Evolutionary conservation across 2,797 vertebrate species (phyloP).

Genomic region (Onychomys leucogaster): DNA sequence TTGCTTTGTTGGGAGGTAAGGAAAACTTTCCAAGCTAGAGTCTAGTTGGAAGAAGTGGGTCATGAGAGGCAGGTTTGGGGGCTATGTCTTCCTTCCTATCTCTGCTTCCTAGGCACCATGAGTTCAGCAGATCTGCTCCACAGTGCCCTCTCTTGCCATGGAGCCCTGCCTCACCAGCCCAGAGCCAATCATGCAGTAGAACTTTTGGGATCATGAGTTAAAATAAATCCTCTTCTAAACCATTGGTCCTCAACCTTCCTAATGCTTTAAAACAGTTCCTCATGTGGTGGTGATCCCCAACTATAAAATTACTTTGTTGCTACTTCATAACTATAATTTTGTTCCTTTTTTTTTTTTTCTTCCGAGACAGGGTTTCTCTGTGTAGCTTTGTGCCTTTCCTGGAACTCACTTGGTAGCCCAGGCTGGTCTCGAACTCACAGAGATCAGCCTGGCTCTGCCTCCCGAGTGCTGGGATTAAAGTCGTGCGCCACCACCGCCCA

Average conservation of each 20-base stretch:
- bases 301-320: background rate
- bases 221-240: background rate
- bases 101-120: background rate
- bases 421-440: no score
- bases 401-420: no score
- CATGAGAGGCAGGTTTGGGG: background rate
- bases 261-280: background rate
- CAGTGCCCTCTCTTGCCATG: background rate
- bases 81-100: background rate
- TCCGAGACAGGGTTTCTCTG: no score
- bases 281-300: background rate
- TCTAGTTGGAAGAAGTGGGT: background rate
- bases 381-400: no score
- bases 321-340: background rate
- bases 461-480: no score
- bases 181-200: background rate
- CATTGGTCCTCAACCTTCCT: background rate
- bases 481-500: no score
- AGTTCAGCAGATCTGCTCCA: background rate
- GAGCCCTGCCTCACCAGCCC: background rate
- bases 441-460: no score
- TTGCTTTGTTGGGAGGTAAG: background rate
- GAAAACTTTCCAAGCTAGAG: background rate
- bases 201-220: background rate
- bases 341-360: no score